Base-by-base conservation (phyloP, 2,113 vertebrate species). In the Leptocoma aspasia region DNA sequence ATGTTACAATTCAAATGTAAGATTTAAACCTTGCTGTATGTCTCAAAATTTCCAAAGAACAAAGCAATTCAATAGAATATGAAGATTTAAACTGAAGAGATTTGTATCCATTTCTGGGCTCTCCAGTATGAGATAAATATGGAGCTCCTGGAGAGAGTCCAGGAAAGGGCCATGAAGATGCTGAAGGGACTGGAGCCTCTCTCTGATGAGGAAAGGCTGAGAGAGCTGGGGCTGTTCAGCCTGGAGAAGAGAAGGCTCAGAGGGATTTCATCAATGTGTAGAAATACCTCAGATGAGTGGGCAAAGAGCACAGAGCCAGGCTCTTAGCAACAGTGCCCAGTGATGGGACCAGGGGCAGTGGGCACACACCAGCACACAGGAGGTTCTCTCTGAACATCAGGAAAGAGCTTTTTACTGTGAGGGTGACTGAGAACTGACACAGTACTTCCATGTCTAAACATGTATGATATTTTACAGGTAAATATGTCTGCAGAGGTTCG, bases 391-490 rank as follows among this genome's bases (percentile, higher is more conserved):
- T 70, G 50, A 82, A n/a, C 31, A 41, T 14, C 41, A 15, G 6
- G 50, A 61, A 70, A 56, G 2, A 24, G 3, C 3, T 93, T 39
- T 50, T 45, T 15, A 35, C 6, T 45, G 7, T 47, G 49, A 35
- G 20, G 6, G 30, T 80, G 45, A 47, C 59, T 0, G 1, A 91
- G 35, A 28, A 47, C 44, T 60, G 66, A 4, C 35, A 77, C 37
- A 50, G 22, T 47, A 61, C 42, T 70, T 80, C 20, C 35, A 26
- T 53, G 23, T 47, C 75, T 91, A 70, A 91, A 56, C 49, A 30
- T 47, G 4, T 56, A 11, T 75, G 31, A 33, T 95, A 77, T 96
- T 57, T 97, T 97, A 90, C 95, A 97, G 97, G 90, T 96, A 63
- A 90, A 95, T 81, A 90, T 82, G 59, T 93, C 96, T 85, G 84